Base-by-base conservation (phyloP, 1,140 invertebrate species). In the Metaphire vulgaris region DNA sequence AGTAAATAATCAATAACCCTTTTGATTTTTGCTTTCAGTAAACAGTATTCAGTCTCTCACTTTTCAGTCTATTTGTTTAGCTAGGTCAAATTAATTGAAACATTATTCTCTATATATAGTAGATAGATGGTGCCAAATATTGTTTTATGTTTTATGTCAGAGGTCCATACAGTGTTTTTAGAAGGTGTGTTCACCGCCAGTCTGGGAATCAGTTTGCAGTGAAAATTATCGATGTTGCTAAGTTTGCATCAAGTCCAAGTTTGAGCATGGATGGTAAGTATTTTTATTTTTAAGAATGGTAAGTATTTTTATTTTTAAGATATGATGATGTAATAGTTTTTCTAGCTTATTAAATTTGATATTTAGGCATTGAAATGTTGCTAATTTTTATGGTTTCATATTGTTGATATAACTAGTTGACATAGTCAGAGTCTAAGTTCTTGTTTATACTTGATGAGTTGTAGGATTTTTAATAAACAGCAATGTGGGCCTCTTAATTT, bases 221-320 rank as follows among this genome's bases (percentile, higher is more conserved):
- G 76, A 99, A 99, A 90, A 97, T 98, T 81, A 94, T 99, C 77
- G 96, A 99, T 89, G 95, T 99, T 30, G 94, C 94, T 80, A 95
- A 96, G 84, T 98, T 98, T 86, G 97, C 95, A 76, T 94, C 94
- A 56, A 96, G 93, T 85, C 96, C 96, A 74, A 94, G 95, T 75
- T 90, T 98, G 71, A 96, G 93, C 84, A 96, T 94, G 83, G 94
- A 96, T 85, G 95, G 95, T 97, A 88, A 89, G 88, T 79, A 12
- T 31, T 41, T n/a, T 69, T 12, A 2, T 28, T 65, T 65, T 65
- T 26, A n/a, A n/a, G n/a, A 71, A 2, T 30, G 31, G 32, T 29
- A 32, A 71, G 14, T 16, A n/a, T 29, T 31, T 30, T 33, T 29
- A 31, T 31, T 21, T 30, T 0, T 31, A 29, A 0, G 26, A 31